phyloP scores from a whole-genome alignment of 2,888 invertebrate species.

The Yponomeuta malinellus region DNA sequence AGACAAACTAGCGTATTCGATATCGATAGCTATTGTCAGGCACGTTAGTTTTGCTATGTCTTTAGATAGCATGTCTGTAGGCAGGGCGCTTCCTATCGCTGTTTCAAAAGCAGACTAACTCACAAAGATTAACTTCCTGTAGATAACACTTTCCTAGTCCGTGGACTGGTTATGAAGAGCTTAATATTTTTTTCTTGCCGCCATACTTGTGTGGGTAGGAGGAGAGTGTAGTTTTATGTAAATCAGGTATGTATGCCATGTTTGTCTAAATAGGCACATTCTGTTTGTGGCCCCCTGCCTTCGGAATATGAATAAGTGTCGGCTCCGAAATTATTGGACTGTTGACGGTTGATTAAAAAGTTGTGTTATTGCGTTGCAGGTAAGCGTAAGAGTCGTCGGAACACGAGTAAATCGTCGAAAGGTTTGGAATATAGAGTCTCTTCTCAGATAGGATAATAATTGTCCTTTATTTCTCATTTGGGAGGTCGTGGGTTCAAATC shows the following conservation, averaged over 20 bases:
- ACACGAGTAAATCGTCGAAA: not conserved
- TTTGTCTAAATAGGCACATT: not conserved
- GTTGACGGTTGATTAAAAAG: not conserved
- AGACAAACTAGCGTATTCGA: no score
- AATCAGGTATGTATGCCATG: not conserved
- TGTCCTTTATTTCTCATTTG: no score
- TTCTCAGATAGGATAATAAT: no score
- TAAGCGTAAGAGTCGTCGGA: not conserved
- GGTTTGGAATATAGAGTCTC: not conserved
- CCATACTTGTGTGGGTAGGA: not conserved
- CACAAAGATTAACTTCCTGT: no score
- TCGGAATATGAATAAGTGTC: not conserved
- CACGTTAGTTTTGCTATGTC: no score
- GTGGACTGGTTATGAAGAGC: slow-evolving; percentile 2
- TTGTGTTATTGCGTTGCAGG: not conserved
- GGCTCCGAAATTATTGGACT: not conserved
- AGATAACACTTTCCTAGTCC: not conserved
- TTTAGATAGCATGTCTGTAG: no score
- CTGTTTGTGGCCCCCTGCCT: not conserved
- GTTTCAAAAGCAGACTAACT: not conserved
- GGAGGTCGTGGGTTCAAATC: no score
- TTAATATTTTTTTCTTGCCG: not conserved
- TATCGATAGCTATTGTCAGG: no score
- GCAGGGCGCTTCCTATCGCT: no score
- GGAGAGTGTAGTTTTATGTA: not conserved